Evolutionary conservation across 2,888 invertebrate genomes (phyloP).

Genomic region (Digitonthophagus gazella): DNA sequence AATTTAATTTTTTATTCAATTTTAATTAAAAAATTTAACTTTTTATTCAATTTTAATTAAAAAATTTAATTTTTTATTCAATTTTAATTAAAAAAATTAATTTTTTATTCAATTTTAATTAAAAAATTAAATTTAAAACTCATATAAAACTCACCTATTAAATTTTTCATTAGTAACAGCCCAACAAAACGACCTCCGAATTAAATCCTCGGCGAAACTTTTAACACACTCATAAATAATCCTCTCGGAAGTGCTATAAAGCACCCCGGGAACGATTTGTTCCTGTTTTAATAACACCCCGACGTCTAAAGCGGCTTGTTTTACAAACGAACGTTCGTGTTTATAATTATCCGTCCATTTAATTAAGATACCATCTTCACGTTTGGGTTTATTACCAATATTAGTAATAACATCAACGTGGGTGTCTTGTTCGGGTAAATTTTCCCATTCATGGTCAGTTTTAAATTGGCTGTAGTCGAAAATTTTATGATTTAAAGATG

Average conservation of each 20-base stretch:
- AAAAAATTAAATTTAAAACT: too few species aligned
- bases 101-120: too few species aligned
- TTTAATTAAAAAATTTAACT: too few species aligned
- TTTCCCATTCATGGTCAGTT: not conserved
- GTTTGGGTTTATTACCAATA: not conserved
- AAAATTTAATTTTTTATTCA: too few species aligned
- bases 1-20: too few species aligned
- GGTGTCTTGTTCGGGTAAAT: not conserved
- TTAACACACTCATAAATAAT: conserved; percentile 55
- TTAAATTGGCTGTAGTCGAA: not conserved
- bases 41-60: too few species aligned
- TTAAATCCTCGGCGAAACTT: conserved; percentile 56
- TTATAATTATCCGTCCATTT: conserved; percentile 32
- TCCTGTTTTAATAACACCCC: conserved; percentile 52
- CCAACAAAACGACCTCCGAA: conserved; percentile 38
- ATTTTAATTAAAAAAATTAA: too few species aligned
- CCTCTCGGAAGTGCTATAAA: conserved; percentile 52
- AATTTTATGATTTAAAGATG: not conserved
- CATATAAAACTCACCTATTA: conserved; percentile 32
- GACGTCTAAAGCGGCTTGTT: conserved; percentile 50
- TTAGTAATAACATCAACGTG: not conserved
- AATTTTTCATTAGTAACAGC: conserved; percentile 37
- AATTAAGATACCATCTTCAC: not conserved
- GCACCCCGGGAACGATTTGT: conserved; percentile 51
- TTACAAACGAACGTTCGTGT: conserved; percentile 48